These are phyloP conservation scores for Bufotes viridis DNA, from an alignment of 2,797 vertebrate genomes.

Conservation along the genomic window DNA sequence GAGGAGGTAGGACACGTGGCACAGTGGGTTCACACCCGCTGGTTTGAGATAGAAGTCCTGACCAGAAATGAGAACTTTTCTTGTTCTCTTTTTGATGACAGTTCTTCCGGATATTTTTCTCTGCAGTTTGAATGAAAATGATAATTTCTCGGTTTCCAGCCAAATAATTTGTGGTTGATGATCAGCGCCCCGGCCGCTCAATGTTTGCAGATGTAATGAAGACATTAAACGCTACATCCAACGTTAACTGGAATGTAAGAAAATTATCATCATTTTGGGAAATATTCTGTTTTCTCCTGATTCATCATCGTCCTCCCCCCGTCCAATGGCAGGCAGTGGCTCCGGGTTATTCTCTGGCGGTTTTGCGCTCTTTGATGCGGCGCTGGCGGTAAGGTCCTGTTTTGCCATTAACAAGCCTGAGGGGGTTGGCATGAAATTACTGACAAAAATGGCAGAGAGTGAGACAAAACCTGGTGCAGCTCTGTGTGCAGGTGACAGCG, in stretches of 20 bases:
- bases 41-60: too few relatives aligned
- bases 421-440: slow-evolving; percentile 41
- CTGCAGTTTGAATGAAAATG: background rate
- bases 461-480: slow-evolving; percentile 37
- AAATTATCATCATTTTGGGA: background rate
- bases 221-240: background rate
- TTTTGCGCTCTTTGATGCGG: slow-evolving; percentile 16
- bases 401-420: slow-evolving; percentile 37
- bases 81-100: too few relatives aligned
- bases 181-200: background rate
- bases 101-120: background rate
- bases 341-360: slow-evolving; percentile 1
- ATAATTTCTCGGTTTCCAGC: background rate
- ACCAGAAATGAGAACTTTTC: background rate
- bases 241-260: background rate
- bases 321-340: background rate
- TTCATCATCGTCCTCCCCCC: slow-evolving; percentile 2
- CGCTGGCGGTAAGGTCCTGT: slow-evolving; percentile 17
- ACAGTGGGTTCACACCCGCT: too few relatives aligned
- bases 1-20: too few relatives aligned
- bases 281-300: background rate
- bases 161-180: slow-evolving; percentile 11
- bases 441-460: slow-evolving; percentile 22
- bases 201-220: slow-evolving; percentile 21
- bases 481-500: slow-evolving; percentile 56